Percentiles rank a stretch among this genome's conserved stretches.
These are phyloP conservation scores for Acridotheres tristis DNA, from an alignment of 2,797 vertebrate genomes.

Conservation along the genomic window DNA sequence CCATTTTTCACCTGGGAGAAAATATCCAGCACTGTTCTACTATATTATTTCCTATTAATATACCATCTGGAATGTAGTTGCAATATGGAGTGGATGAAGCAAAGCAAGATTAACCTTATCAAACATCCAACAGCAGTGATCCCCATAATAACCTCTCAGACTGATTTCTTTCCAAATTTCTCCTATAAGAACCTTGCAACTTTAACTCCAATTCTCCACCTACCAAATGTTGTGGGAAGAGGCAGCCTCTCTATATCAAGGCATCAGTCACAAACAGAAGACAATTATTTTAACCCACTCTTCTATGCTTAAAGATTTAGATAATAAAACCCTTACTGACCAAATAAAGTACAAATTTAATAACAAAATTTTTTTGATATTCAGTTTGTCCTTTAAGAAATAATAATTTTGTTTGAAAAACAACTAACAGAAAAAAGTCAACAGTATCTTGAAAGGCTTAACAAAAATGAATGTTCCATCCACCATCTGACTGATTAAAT, in stretches of 20 bases:
- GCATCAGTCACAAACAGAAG: neutral
- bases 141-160: neutral
- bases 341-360: neutral
- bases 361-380: neutral
- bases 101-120: neutral
- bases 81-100: neutral
- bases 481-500: neutral
- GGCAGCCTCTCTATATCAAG: neutral
- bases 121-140: neutral
- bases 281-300: neutral
- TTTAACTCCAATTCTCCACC: neutral
- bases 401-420: neutral
- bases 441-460: neutral
- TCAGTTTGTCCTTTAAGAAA: neutral
- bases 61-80: neutral
- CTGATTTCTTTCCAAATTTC: neutral
- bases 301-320: neutral
- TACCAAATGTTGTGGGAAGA: neutral
- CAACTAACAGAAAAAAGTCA: neutral
- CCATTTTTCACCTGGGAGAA: neutral
- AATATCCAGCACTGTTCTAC: neutral
- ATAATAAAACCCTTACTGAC: neutral
- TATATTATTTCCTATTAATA: neutral
- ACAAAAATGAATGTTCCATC: neutral
- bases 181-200: neutral